These are phyloP conservation scores for Enoplosus armatus DNA, from an alignment of 2,797 vertebrate species.

Conservation along the genomic window DNA sequence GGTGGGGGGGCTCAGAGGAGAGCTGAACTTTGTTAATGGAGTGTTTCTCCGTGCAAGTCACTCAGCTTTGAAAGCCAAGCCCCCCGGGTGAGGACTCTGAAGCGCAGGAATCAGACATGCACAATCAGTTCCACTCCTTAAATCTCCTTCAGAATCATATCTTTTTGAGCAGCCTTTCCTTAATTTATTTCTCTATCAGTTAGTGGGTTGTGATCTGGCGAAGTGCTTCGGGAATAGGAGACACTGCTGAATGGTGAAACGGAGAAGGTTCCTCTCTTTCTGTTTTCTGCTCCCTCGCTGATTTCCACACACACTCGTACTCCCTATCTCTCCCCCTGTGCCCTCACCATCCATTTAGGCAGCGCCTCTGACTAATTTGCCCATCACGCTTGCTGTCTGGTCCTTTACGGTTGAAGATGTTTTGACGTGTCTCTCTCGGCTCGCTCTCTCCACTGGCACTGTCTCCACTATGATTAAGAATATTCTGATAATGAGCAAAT, in stretches of 20 bases:
- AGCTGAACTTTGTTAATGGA: conserved; percentile 89
- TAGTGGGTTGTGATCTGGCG: conserved; percentile 88
- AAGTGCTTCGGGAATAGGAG: conserved; percentile 85
- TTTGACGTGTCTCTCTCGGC: conserved; percentile 85
- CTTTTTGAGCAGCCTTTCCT: conserved; percentile 89
- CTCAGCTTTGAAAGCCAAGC: conserved; percentile 90
- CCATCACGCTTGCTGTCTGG: conserved; percentile 85
- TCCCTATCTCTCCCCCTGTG: conserved; percentile 74
- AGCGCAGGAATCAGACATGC: conserved; percentile 90
- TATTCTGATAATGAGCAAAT: conserved; percentile 85
- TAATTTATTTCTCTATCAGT: conserved; percentile 90
- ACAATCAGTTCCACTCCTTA: conserved; percentile 91
- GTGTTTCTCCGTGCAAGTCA: conserved; percentile 86
- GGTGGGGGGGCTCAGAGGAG: conserved; percentile 63
- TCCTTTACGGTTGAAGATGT: conserved; percentile 86
- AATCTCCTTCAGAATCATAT: conserved; percentile 90
- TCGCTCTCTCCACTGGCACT: conserved; percentile 82
- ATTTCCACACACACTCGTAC: conserved; percentile 70
- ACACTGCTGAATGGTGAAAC: conserved; percentile 80
- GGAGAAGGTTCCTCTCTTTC: conserved; percentile 81
- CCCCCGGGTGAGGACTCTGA: conserved; percentile 87
- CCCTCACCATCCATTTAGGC: conserved; percentile 83
- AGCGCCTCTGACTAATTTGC: conserved; percentile 85
- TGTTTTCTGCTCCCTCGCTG: conserved; percentile 74
- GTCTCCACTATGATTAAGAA: conserved; percentile 85